Percentiles rank a stretch among this genome's conserved stretches.
Conservation (phyloP, 2,888 invertebrate species). For the Nudaria mundana region DNA sequence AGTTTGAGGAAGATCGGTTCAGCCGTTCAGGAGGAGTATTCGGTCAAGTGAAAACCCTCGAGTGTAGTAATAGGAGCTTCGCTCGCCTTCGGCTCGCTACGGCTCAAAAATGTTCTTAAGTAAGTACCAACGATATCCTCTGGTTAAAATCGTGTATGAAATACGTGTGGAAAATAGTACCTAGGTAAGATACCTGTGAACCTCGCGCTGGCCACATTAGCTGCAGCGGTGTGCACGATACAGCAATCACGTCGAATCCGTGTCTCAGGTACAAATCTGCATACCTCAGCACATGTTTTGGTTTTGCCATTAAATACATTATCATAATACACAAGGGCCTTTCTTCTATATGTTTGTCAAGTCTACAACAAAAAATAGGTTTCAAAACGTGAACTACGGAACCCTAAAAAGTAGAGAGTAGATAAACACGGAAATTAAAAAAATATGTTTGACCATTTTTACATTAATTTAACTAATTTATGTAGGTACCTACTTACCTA, state of each 20-base stretch:
- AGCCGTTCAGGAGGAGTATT: too few species aligned
- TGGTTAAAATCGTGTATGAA: too few species aligned
- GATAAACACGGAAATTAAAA: not conserved
- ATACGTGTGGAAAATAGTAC: too few species aligned
- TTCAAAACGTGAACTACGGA: too few species aligned
- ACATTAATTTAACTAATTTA: too few species aligned
- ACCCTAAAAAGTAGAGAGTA: not conserved
- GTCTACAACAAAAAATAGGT: conserved; percentile 43
- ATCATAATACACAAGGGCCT: conserved; percentile 88
- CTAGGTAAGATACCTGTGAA: conserved; percentile 86
- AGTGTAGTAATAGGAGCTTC: too few species aligned
- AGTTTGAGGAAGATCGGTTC: too few species aligned
- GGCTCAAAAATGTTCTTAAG: too few species aligned
- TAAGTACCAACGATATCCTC: too few species aligned
- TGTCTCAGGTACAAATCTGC: conserved; percentile 85
- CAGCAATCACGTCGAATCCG: conserved; percentile 85
- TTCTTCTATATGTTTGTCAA: conserved; percentile 74
- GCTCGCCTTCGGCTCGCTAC: too few species aligned
- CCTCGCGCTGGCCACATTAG: conserved; percentile 90
- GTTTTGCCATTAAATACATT: conserved; percentile 89
- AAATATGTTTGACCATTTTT: not conserved
- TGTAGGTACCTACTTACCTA: too few species aligned
- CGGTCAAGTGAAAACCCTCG: too few species aligned
- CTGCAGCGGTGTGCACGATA: conserved; percentile 88
- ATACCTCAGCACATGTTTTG: conserved; percentile 89